Conservation (phyloP, 2,113 vertebrate genomes). For the Nymphicus hollandicus region DNA sequence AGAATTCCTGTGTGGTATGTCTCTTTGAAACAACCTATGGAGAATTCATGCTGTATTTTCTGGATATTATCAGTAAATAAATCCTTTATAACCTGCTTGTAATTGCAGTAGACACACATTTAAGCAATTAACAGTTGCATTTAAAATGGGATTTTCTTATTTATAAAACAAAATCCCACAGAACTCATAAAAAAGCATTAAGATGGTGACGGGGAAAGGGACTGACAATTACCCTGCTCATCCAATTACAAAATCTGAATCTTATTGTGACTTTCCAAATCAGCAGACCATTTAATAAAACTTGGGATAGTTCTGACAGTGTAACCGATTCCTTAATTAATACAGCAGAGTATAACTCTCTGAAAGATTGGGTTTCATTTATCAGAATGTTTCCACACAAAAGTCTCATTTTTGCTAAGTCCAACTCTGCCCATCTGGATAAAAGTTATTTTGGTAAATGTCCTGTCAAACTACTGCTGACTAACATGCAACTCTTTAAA, state of each 20-base stretch:
- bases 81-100: neutral
- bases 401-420: neutral
- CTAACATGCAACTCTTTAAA: neutral
- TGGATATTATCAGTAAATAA: neutral
- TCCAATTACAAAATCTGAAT: neutral
- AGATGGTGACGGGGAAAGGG: neutral
- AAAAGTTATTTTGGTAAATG: neutral
- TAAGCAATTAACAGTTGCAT: neutral
- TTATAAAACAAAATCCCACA: neutral
- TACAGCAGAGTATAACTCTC: neutral
- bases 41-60: neutral
- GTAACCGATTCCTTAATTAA: neutral
- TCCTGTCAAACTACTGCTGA: neutral
- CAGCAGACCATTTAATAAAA: slow-evolving; percentile 24
- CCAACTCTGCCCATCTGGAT: neutral
- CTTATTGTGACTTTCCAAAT: neutral
- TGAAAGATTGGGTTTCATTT: neutral
- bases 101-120: neutral
- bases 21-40: neutral
- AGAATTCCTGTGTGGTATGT: neutral
- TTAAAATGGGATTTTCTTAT: neutral
- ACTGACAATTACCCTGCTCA: neutral
- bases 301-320: neutral
- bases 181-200: neutral
- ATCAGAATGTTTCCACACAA: neutral